Evolutionary conservation across 2,888 invertebrate species (phyloP).

Genomic region (Hirudinaria manillensis): DNA sequence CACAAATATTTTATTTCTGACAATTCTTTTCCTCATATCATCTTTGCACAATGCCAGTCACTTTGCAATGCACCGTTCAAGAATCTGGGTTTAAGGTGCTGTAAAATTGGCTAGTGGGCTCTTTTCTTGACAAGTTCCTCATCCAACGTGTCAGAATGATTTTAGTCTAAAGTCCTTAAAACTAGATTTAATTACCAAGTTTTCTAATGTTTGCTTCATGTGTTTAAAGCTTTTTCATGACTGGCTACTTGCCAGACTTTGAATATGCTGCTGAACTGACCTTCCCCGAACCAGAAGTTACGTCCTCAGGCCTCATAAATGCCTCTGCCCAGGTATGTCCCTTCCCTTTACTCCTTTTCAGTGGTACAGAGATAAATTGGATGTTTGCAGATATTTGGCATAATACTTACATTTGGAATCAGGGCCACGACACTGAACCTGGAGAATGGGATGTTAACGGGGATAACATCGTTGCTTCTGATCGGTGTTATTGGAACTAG

Average conservation of each 20-base stretch:
- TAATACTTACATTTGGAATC: constrained; percentile 61
- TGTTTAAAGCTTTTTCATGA: constrained; percentile 88
- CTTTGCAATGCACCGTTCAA: no score
- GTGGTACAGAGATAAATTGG: neutral
- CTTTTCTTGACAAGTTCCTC: no score
- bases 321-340: constrained; percentile 66
- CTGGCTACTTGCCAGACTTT: constrained; percentile 95
- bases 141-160: no score
- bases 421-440: constrained; percentile 47
- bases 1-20: no score
- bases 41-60: no score
- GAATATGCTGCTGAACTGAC: constrained; percentile 95
- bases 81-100: no score
- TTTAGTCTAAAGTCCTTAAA: no score
- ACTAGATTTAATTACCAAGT: neutral
- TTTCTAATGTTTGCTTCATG: neutral
- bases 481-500: constrained; percentile 72
- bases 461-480: constrained; percentile 71
- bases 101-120: no score
- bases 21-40: no score
- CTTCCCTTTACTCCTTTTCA: neutral
- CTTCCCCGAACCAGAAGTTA: constrained; percentile 94
- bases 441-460: constrained; percentile 63
- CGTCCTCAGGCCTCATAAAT: constrained; percentile 88
- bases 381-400: constrained; percentile 63